phyloP scores from a whole-genome alignment of 2,113 vertebrate genomes.

The Prionailurus bengalensis region DNA sequence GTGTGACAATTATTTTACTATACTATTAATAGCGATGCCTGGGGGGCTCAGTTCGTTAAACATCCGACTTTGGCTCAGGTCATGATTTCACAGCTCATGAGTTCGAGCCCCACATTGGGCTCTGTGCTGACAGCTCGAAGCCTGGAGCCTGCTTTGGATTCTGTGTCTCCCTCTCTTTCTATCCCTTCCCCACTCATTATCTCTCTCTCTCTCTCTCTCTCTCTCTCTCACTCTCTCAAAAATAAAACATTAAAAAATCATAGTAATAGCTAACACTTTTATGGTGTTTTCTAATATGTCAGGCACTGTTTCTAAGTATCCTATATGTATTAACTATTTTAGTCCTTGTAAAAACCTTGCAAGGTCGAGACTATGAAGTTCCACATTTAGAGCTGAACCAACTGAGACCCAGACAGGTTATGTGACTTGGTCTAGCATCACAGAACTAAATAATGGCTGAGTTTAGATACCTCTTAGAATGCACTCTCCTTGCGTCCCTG shows the following conservation, averaged over 20 bases:
- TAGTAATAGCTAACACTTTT: background rate
- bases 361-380: background rate
- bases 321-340: background rate
- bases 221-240: too few relatives aligned
- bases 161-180: too few relatives aligned
- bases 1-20: background rate
- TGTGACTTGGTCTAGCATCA: background rate
- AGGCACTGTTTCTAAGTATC: background rate
- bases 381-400: background rate
- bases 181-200: too few relatives aligned
- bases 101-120: too few relatives aligned
- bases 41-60: too few relatives aligned
- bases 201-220: too few relatives aligned
- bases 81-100: too few relatives aligned
- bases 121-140: too few relatives aligned
- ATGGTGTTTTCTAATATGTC: background rate
- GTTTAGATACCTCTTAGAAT: background rate
- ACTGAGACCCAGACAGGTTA: rapidly evolving
- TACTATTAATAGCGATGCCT: background rate
- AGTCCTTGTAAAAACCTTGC: background rate
- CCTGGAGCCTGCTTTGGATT: too few relatives aligned
- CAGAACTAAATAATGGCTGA: background rate
- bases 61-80: too few relatives aligned
- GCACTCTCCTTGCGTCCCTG: background rate
- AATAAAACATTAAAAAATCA: background rate